Base-by-base conservation (phyloP, 1,140 invertebrate genomes). In the Anastrepha ludens region DNA sequence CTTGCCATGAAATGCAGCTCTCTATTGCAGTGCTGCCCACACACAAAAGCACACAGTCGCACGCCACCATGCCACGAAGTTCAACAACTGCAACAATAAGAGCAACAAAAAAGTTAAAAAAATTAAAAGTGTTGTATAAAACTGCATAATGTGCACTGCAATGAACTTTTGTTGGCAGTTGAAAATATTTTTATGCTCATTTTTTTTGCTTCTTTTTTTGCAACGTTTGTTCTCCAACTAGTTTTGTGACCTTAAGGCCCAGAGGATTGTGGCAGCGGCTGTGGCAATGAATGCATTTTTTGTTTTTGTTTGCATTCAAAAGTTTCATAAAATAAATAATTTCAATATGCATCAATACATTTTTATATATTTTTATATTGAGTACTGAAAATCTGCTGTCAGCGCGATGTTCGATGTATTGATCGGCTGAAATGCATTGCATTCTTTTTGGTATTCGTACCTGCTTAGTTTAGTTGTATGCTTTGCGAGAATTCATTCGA, bases 81-180 rank as follows among this genome's bases (percentile, higher is more conserved):
- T 81, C 74, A 81, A 55, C 44, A 81, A 81, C 74, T 81, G 74
- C 74, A 81, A 81, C 47, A 81, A 55, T 55, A 74, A 74, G 41
- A 17, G 39, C 74, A 81, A 81, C 44, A 81, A 81, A 81, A 55
- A 55, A 8, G 2, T 9, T 67, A 29, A 29, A 17, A 67, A 81
- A n/a, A 58, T 81, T 55, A 58, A 81, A 81, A 55, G 74, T 81
- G 29, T 81, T 81, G 74, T 41, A 50, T 81, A 81, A 41, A 81
- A 58, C 74, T 81, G 74, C 47, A 55, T 20, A 81, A 55, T 81
- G 17, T 55, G 47, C 44, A 55, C 47, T 47, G 74, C 74, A 44
- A 81, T 81, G 74, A 81, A 81, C 74, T 81, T 55, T 55, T 81
- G 17, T 81, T 81, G 44, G 15, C 39, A 20, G 44, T 29, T 81